Percentiles rank a stretch among this genome's conserved stretches.
phyloP scores from a whole-genome alignment of 2,113 vertebrate genomes.

The Podarcis raffonei region DNA sequence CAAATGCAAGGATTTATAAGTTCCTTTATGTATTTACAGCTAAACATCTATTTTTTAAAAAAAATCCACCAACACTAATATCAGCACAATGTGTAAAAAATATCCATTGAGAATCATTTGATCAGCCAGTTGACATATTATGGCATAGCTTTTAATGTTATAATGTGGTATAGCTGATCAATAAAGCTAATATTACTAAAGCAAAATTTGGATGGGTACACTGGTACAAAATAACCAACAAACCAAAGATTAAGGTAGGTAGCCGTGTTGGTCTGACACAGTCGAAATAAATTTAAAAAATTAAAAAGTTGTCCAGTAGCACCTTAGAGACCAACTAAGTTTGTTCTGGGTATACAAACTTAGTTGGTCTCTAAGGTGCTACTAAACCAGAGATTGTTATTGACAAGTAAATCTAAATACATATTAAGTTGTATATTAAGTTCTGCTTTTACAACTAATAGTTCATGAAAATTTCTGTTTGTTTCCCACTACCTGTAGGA shows the following conservation, averaged over 20 bases:
- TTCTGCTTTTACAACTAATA: background rate
- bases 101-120: background rate
- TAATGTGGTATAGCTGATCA: background rate
- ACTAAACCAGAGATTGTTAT: background rate
- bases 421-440: background rate
- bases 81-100: background rate
- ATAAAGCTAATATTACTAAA: background rate
- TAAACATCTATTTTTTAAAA: background rate
- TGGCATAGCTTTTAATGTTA: background rate
- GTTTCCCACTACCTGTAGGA: background rate
- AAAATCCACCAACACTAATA: too few relatives aligned
- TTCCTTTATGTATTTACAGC: background rate
- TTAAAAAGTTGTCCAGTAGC: too few relatives aligned
- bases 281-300: too few relatives aligned
- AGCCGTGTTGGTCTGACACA: too few relatives aligned
- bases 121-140: background rate
- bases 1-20: background rate
- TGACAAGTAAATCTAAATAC: background rate
- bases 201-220: background rate
- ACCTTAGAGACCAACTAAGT: too few relatives aligned
- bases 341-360: too few relatives aligned
- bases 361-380: too few relatives aligned
- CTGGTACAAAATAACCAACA: background rate
- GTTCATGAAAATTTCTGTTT: background rate
- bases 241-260: background rate